Evolutionary conservation across 2,888 invertebrate genomes (phyloP), one percentile per base, ranked within the genome.

Genomic region (Mantis religiosa): DNA sequence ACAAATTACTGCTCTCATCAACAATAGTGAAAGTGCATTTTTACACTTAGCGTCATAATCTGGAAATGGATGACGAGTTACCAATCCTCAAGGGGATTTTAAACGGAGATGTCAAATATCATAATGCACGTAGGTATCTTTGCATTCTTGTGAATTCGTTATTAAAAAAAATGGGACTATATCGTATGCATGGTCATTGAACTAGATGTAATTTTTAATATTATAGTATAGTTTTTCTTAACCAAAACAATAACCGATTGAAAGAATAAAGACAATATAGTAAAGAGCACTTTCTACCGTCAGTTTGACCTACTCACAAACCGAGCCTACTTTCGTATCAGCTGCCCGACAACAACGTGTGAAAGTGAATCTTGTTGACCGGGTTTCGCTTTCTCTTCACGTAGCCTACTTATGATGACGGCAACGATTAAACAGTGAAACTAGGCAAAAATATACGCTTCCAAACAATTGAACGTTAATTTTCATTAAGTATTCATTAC

Each of bases 61-160:
- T 82, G 87, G 87, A 87, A 82, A 97, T 97, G 97, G 96, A 96
- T 93, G 97, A 98, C 95, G 97, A 98, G 95, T 95, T 97, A 94
- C 97, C 98, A 92, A 98, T 98, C 93, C 95, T 98, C 91, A 98
- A 98, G 94, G 97, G 97, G 93, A 98, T 98, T 94, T 95, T 98
- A 92, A 97, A 98, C 93, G 97, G 98, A 93, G 97, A 97, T 93
- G 97, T 97, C 93, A 96, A 97, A 94, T 97, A 97, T 94, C 97
- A 97, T 94, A 97, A 98, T 96, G 97, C 97, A 95, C 97, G 98
- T 98, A 97, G 94, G 97, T 97, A 94, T 94, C 92, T 91, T 90
- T 89, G 82, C 90, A 1, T 54, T 15, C 2, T 20, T 20, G 54
- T 71, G 20, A 20, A 71, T 71, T 0, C 20, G 6, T 71, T 71